Evolutionary conservation across 2,797 vertebrate species (phyloP), one percentile per base, ranked within the genome.

Genomic region (Gymnothorax reevesii): DNA sequence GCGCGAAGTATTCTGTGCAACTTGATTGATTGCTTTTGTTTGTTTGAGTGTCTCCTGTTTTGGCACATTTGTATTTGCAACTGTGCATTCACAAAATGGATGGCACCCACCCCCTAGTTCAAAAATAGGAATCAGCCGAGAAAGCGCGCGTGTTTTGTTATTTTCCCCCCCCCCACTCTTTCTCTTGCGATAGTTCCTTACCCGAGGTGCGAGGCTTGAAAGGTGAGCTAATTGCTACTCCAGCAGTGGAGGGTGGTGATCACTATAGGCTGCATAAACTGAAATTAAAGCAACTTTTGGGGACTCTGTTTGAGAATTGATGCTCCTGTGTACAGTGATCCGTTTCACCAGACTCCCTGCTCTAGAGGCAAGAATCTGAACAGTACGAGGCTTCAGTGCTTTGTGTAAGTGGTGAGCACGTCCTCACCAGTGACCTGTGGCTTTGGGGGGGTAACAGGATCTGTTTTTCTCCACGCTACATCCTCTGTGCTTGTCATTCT

Each of bases 231-330:
- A 87, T 86, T 88, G 86, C 55, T 57, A 52, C 60, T 71, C 57
- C 57, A 60, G 20, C 12, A 80, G 52, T 66, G 15, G 62, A 13
- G 20, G 62, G 62, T 5, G 33, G 42, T 33, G 64, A 54, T 62
- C 66, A 64, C 77, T 60, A 1, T n/a, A 64, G 33, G 52, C 84
- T 88, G 86, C 82, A 87, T 82, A 79, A 83, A 82, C 80, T 15
- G 62, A 64, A 87, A 88, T 85, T 85, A 82, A 87, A 60, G n/a
- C 62, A 88, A 83, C 69, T 88, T 80, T 42, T 87, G 64, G 54
- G n/a, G 42, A 52, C 27, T 22, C 52, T 82, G 9, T 69, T 85
- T n/a, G 9, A 57, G 75, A 75, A 3, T 33, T 20, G 6, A 75
- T 57, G 52, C 64, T 69, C 49, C 62, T 85, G 69, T 49, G 69